phyloP scores from a whole-genome alignment of 2,797 vertebrate genomes.

The Xiphophorus birchmanni region DNA sequence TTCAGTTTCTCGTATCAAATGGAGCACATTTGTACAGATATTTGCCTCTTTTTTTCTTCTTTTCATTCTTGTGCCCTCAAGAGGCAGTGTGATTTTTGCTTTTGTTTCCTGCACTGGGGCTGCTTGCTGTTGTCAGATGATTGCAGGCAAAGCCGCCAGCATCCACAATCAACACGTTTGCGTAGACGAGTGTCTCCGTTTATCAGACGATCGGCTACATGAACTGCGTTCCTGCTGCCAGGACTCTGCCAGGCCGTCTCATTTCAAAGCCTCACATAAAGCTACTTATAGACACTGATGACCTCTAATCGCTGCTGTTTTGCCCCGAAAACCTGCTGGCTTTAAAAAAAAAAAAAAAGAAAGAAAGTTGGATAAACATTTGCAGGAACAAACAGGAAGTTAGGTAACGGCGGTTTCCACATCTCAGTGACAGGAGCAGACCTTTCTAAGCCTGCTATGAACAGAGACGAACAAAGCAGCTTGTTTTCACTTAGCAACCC shows the following conservation, averaged over 20 bases:
- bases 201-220: slow-evolving; percentile 28
- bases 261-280: slow-evolving; percentile 34
- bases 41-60: slow-evolving; percentile 44
- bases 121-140: slow-evolving; percentile 20
- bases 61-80: slow-evolving; percentile 16
- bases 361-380: neutral
- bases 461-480: neutral
- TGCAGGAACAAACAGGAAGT: neutral
- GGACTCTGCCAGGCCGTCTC: slow-evolving; percentile 27
- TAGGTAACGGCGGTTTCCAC: neutral
- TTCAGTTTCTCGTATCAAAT: slow-evolving; percentile 72
- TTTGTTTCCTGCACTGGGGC: neutral
- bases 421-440: neutral
- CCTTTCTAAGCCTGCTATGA: neutral
- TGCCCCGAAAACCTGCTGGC: neutral
- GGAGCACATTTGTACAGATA: slow-evolving; percentile 67
- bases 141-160: slow-evolving; percentile 30
- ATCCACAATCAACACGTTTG: slow-evolving; percentile 22
- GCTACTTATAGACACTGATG: slow-evolving; percentile 34
- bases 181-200: slow-evolving; percentile 33
- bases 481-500: neutral
- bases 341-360: no score
- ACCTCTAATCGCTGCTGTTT: slow-evolving; percentile 23
- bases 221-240: slow-evolving; percentile 18
- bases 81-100: slow-evolving; percentile 25